phyloP scores from a whole-genome alignment of 2,888 invertebrate species.

The Nomada hirtipes region DNA sequence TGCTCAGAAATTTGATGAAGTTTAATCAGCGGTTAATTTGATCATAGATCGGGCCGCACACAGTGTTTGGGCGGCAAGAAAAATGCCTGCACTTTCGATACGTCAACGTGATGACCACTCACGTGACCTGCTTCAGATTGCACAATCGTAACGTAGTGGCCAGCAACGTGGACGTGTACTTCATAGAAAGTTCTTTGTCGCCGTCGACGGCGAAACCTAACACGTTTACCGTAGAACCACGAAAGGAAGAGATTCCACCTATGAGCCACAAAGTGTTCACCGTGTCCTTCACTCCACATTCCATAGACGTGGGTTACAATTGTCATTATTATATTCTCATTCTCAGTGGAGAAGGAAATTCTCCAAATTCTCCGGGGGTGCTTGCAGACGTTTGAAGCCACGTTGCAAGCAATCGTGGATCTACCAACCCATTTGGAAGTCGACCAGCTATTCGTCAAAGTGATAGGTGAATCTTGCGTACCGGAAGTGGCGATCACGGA shows the following conservation, averaged over 20 bases:
- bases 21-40: neutral
- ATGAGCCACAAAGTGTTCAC: conserved; percentile 79
- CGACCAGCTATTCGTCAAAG: conserved; percentile 73
- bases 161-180: conserved; percentile 74
- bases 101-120: conserved; percentile 80
- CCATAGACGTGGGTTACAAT: conserved; percentile 80
- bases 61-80: conserved; percentile 81
- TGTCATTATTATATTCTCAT: neutral
- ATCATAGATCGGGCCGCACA: conserved; percentile 78
- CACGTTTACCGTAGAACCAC: conserved; percentile 81
- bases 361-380: neutral
- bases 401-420: conserved; percentile 73
- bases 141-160: conserved; percentile 82
- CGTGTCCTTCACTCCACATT: conserved; percentile 83
- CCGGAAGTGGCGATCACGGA: conserved; percentile 83
- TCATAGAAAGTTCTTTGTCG: conserved; percentile 61
- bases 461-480: conserved; percentile 83
- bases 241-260: conserved; percentile 78
- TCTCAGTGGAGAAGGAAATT: too few species aligned
- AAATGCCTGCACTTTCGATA: conserved; percentile 82
- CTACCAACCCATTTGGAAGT: conserved; percentile 67
- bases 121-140: conserved; percentile 79
- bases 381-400: conserved; percentile 76
- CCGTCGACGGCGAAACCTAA: conserved; percentile 65
- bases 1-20: neutral